phyloP scores from a whole-genome alignment of 2,113 vertebrate species.

The Phaethornis superciliosus region DNA sequence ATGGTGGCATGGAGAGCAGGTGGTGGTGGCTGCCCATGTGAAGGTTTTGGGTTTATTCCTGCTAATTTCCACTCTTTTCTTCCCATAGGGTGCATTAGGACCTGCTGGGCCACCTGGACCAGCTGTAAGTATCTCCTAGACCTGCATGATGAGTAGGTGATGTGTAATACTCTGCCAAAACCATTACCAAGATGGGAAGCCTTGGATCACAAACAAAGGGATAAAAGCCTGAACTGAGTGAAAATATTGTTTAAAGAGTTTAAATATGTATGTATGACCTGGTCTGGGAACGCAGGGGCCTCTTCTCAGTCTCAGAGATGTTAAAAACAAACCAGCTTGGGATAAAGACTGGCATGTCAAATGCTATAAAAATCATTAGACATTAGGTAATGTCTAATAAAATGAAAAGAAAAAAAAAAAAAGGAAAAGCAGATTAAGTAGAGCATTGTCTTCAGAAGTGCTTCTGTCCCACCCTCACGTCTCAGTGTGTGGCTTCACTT shows the following conservation, averaged over 20 bases:
- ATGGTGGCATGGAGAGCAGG: background rate
- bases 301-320: background rate
- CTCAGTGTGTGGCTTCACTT: background rate
- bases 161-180: background rate
- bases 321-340: background rate
- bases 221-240: background rate
- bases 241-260: background rate
- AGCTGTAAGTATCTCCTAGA: constrained; percentile 83
- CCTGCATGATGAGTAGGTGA: accelerated
- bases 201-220: background rate
- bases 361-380: background rate
- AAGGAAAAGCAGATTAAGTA: background rate
- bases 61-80: constrained; percentile 4
- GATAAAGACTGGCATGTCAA: background rate
- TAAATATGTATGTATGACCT: background rate
- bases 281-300: background rate
- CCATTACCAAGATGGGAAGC: background rate
- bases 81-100: constrained; percentile 85
- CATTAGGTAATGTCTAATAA: background rate
- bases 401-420: background rate
- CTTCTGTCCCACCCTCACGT: background rate
- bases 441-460: background rate
- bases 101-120: constrained; percentile 87
- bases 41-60: background rate
- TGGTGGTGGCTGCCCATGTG: accelerated